These are phyloP conservation scores for Pachypeltis micranthus DNA, from an alignment of 1,140 invertebrate genomes.

Conservation along the genomic window DNA sequence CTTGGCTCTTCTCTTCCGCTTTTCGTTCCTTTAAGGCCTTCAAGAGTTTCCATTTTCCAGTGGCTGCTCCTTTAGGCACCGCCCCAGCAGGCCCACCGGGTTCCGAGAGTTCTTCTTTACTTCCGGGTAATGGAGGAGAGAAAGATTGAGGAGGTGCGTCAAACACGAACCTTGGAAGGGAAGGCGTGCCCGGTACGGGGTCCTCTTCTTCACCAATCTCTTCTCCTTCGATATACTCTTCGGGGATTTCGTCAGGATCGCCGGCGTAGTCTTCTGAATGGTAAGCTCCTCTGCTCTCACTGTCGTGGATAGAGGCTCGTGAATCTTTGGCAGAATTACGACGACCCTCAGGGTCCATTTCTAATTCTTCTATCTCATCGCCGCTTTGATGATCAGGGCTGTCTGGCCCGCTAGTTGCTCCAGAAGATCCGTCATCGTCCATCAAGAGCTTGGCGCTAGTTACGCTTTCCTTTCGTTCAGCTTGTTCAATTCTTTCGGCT, in stretches of 20 bases:
- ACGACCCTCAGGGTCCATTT: slow-evolving; percentile 19
- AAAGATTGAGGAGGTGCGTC: slow-evolving; percentile 28
- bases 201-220: slow-evolving; percentile 14
- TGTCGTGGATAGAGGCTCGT: background rate
- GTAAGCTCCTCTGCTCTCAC: slow-evolving; percentile 23
- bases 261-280: slow-evolving; percentile 28
- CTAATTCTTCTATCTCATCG: slow-evolving; percentile 48
- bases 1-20: slow-evolving; percentile 64
- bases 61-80: slow-evolving; percentile 39
- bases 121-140: slow-evolving; percentile 24
- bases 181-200: slow-evolving; percentile 30
- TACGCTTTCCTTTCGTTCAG: slow-evolving; percentile 6
- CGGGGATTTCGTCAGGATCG: slow-evolving; percentile 34
- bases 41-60: slow-evolving; percentile 76
- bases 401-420: slow-evolving; percentile 76
- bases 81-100: slow-evolving; percentile 31
- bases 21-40: slow-evolving; percentile 80
- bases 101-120: slow-evolving; percentile 33
- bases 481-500: background rate
- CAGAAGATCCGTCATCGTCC: slow-evolving; percentile 45
- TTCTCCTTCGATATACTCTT: slow-evolving; percentile 29
- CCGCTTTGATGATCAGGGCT: slow-evolving; percentile 55
- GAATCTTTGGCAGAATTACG: background rate
- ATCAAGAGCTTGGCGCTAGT: slow-evolving; percentile 2
- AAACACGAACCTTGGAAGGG: slow-evolving; percentile 44